A percentile compares a stretch with the other conserved stretches of the same genome.
These are phyloP conservation scores for Plagiodera versicolora DNA, from an alignment of 2,888 invertebrate species.

Conservation along the genomic window DNA sequence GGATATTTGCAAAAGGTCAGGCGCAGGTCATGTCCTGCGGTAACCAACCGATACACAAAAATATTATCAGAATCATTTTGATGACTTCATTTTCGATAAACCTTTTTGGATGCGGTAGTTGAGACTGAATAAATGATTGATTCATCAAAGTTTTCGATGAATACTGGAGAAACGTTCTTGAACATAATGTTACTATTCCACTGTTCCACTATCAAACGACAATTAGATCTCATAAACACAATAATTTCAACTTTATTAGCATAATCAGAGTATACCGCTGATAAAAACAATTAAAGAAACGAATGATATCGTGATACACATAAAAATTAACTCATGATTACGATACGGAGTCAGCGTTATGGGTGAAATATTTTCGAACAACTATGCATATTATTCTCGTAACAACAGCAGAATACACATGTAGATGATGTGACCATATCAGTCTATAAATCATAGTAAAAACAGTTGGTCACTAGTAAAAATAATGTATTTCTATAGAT, in stretches of 20 bases:
- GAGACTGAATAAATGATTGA: no score
- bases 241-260: neutral
- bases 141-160: no score
- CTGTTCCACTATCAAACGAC: neutral
- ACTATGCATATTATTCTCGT: neutral
- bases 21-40: no score
- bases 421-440: neutral
- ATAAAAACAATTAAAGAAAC: conserved; percentile 2
- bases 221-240: conserved; percentile 9
- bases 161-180: no score
- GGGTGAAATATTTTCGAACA: neutral
- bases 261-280: conserved; percentile 1
- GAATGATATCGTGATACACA: neutral
- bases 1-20: no score
- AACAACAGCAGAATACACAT: neutral
- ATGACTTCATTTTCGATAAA: no score
- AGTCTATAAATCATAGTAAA: neutral
- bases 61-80: no score
- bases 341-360: neutral
- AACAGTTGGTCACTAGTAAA: neutral
- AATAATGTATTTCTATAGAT: neutral
- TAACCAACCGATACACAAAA: no score
- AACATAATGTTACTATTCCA: no score
- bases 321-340: conserved; percentile 2
- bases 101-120: no score